Base-by-base conservation (phyloP, 2,797 vertebrate species). In the Sphenopsis melanotis region DNA sequence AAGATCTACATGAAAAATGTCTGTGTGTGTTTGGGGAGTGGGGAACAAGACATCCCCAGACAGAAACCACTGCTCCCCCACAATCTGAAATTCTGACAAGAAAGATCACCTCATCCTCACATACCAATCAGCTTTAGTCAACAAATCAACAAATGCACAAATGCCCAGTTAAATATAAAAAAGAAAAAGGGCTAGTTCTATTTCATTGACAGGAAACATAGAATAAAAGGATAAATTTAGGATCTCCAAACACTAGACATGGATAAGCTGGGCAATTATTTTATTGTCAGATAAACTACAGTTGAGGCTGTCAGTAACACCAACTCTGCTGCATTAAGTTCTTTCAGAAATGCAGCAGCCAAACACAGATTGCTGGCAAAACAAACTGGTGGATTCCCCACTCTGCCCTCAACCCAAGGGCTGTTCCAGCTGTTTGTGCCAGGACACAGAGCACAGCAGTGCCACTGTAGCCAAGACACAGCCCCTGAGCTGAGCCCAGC, bases 51-150 rank as follows among this genome's bases (percentile, higher is more conserved):
- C 16, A 69, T 16, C 21, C 29, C 11, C 59, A 84, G 77, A 64
- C 8, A 83, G 64, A 55, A 93, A 53, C 20, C 49, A 56, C 19
- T 8, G 11, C 52, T 59, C 32, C 26, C 11, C 44, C 56, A 8
- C 23, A 74, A 26, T 44, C 17, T 72, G 66, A 72, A 68, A 79
- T 72, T 47, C 52, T 82, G 39, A 59, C 21, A 42, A 47, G 50
- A 53, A 52, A 46, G 3, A n/a, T 41, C 29, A 16, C 1, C 4
- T 72, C n/a, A 36, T 52, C 36, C 24, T 63, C 65, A 37, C n/a
- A 36, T 6, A 11, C 21, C 0, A 0, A n/a, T 37, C n/a, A 53
- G 32, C 32, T 65, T 59, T 1, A 53, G 39, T 12, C 1, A 5
- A 11, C 18, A n/a, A n/a, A 23, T 41, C 30, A 32, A 50, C 4